These are phyloP conservation scores for Spizaetus ornatus DNA, from an alignment of 2,113 vertebrate genomes.

Conservation along the genomic window DNA sequence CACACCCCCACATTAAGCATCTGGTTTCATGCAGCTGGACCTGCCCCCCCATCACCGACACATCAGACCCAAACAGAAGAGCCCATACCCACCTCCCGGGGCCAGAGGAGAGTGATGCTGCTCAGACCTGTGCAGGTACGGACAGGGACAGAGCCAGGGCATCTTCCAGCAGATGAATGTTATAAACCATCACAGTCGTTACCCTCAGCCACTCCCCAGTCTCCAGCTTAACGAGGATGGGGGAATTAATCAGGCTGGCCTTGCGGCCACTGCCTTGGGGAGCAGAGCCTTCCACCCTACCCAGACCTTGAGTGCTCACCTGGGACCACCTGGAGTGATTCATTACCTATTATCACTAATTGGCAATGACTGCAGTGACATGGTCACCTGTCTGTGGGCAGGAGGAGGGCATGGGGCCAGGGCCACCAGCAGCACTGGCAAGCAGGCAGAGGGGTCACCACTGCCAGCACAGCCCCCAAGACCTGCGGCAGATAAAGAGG, in stretches of 20 bases:
- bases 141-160: accelerated
- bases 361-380: neutral
- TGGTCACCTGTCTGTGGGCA: neutral
- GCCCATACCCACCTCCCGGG: accelerated
- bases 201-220: neutral
- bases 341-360: neutral
- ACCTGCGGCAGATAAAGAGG: accelerated
- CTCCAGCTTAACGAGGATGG: neutral
- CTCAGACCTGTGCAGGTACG: accelerated
- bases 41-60: accelerated
- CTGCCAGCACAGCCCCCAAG: neutral
- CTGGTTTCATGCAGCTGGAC: neutral
- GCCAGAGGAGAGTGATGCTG: neutral
- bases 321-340: neutral
- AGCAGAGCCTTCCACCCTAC: neutral
- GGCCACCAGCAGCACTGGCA: neutral
- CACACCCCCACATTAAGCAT: accelerated
- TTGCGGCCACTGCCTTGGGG: neutral
- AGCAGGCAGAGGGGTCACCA: neutral
- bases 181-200: accelerated
- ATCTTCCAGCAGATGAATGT: accelerated
- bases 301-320: neutral
- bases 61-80: accelerated
- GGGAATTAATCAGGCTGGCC: neutral
- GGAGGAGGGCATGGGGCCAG: neutral